These are phyloP conservation scores for Daptonema setosum DNA, from an alignment of 2,888 invertebrate genomes.

Conservation along the genomic window DNA sequence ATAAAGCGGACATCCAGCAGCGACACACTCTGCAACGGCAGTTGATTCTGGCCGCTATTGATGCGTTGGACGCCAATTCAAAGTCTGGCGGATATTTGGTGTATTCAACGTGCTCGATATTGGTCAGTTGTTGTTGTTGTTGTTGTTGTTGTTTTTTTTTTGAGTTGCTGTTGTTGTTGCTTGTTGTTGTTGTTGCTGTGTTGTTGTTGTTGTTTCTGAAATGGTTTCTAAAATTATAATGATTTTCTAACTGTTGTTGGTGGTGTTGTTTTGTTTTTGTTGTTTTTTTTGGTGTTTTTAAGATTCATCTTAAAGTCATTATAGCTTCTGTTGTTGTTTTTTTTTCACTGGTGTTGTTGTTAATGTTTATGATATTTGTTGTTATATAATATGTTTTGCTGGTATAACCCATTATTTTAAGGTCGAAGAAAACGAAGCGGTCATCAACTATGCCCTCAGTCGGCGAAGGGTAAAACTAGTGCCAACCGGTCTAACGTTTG, in stretches of 20 bases:
- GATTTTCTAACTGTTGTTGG: too few relatives aligned
- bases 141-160: neutral
- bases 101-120: constrained; percentile 90
- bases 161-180: neutral
- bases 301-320: too few relatives aligned
- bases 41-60: constrained; percentile 79
- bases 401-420: constrained; percentile 18
- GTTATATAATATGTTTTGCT: neutral
- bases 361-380: neutral
- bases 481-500: constrained; percentile 77
- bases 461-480: constrained; percentile 73
- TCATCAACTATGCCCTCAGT: constrained; percentile 77
- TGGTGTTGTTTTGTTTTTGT: too few relatives aligned
- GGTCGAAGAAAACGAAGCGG: constrained; percentile 95
- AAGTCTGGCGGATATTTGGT: constrained; percentile 78
- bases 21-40: constrained; percentile 71
- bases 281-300: too few relatives aligned
- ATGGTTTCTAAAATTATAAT: too few relatives aligned
- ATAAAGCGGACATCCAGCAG: constrained; percentile 63
- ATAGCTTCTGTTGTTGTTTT: too few relatives aligned
- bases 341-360: neutral
- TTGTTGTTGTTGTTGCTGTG: neutral
- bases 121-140: constrained; percentile 35
- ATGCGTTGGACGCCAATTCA: constrained; percentile 75
- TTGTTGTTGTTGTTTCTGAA: neutral